Evolutionary conservation across 2,797 vertebrate genomes (phyloP), one percentile per base, ranked within the genome.

Genomic region (Tadarida brasiliensis): DNA sequence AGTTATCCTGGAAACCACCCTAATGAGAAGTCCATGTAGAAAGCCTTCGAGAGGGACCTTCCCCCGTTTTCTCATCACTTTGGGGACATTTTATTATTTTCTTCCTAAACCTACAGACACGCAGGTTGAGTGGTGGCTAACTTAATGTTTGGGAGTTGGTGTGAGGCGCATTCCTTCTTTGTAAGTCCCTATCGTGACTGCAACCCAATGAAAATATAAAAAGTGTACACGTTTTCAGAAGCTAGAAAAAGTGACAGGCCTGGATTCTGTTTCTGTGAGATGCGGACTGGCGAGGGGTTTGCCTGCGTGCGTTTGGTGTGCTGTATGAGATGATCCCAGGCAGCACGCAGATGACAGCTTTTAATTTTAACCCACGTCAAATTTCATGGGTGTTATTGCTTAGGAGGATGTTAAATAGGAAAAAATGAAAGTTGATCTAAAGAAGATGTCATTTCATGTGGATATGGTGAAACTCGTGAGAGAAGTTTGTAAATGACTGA

Each of bases 21-120:
- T 59, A 4, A 87, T 35, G 61, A 82, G 90, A 84, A 82, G 35
- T 20, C 33, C 51, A 33, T 33, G 8, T 20, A 90, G 20, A 33
- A 91, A 96, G n/a, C 7, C 47, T 92, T 84, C 30, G 2, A 20
- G 49, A 91, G 56, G 35, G 59, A 22, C 17, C 39, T 78, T 19
- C 68, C 26, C n/a, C n/a, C 51, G 1, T 81, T 83, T 93, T 83
- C n/a, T 63, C 49, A 70, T 90, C 33, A 3, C 26, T 76, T 91
- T 95, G 70, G 33, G 7, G 71, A 76, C 7, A 33, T 87, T 95
- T 87, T 47, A 28, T 70, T 91, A 11, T 54, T 80, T 94, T 87
- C 49, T 77, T 77, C 19, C 26, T 70, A 82, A 94, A 47, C 59
- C 35, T 44, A 33, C 4, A 87, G 26, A 26, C 6, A 6, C 24